phyloP scores from a whole-genome alignment of 2,888 invertebrate species.

The Hyposoter didymator region DNA sequence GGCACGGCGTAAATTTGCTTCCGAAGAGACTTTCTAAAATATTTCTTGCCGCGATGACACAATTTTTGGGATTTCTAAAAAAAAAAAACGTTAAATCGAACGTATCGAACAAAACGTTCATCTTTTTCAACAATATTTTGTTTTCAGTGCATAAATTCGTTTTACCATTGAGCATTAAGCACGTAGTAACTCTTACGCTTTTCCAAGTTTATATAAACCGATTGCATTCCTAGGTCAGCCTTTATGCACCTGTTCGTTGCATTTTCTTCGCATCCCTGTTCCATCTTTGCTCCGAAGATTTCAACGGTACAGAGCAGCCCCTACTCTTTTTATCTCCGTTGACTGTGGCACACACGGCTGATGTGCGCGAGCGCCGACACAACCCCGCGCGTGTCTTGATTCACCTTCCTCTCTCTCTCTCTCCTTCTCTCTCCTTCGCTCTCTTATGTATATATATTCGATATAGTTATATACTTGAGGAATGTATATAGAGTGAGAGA shows the following conservation, averaged over 20 bases:
- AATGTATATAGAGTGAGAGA: slow-evolving; percentile 5
- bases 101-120: no score
- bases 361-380: slow-evolving; percentile 76
- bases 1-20: no score
- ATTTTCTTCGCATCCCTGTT: slow-evolving; percentile 30
- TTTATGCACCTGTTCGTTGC: background rate
- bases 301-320: slow-evolving; percentile 27
- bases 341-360: slow-evolving; percentile 52
- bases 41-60: no score
- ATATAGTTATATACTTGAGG: background rate
- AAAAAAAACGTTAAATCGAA: no score
- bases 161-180: background rate
- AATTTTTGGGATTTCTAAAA: no score
- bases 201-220: background rate
- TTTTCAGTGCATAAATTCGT: no score
- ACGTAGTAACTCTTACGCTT: no score
- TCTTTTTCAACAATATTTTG: no score
- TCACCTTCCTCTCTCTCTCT: slow-evolving; percentile 62
- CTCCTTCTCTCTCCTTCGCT: slow-evolving; percentile 41
- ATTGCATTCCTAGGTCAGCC: background rate
- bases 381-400: slow-evolving; percentile 76
- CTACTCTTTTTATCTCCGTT: slow-evolving; percentile 5
- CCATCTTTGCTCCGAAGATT: slow-evolving; percentile 41
- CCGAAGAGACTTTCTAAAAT: no score
- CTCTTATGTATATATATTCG: slow-evolving; percentile 7